Conservation (phyloP, 1,140 invertebrate genomes). For the Danaus plexippus region DNA sequence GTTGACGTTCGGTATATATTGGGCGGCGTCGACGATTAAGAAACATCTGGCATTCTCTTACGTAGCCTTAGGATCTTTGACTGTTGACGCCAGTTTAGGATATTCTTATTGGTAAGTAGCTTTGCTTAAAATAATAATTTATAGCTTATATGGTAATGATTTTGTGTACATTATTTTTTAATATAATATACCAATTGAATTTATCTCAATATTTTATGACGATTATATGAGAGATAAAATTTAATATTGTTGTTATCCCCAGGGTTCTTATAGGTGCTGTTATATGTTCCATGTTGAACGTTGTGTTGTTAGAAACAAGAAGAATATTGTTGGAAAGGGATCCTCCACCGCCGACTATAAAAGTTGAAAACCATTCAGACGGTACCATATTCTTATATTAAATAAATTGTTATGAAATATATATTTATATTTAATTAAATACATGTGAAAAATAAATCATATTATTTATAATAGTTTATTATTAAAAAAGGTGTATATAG, state of each 20-base stretch:
- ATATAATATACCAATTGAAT: background rate
- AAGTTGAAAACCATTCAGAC: slow-evolving; percentile 58
- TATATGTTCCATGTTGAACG: slow-evolving; percentile 34
- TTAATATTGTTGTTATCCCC: slow-evolving; percentile 21
- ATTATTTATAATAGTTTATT: background rate
- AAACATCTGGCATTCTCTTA: slow-evolving; percentile 49
- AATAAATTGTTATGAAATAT: slow-evolving; percentile 5
- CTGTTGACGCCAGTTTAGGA: slow-evolving; percentile 31
- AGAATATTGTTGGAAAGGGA: slow-evolving; percentile 49
- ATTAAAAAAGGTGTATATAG: background rate
- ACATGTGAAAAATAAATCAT: too few relatives aligned
- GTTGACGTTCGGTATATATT: slow-evolving; percentile 53
- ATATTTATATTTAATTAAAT: background rate
- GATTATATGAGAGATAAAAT: background rate
- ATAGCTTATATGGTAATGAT: too few relatives aligned
- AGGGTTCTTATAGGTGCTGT: slow-evolving; percentile 45
- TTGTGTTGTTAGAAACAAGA: slow-evolving; percentile 35
- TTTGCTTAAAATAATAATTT: too few relatives aligned
- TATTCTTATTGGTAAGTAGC: slow-evolving; percentile 53
- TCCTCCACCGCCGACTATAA: slow-evolving; percentile 52
- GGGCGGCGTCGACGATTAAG: slow-evolving; percentile 35
- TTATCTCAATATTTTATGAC: background rate
- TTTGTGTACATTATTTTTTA: too few relatives aligned
- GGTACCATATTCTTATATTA: slow-evolving; percentile 60
- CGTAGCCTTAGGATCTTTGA: slow-evolving; percentile 33